phyloP scores from a whole-genome alignment of 2,113 vertebrate species.

The Grammomys dolichurus region DNA sequence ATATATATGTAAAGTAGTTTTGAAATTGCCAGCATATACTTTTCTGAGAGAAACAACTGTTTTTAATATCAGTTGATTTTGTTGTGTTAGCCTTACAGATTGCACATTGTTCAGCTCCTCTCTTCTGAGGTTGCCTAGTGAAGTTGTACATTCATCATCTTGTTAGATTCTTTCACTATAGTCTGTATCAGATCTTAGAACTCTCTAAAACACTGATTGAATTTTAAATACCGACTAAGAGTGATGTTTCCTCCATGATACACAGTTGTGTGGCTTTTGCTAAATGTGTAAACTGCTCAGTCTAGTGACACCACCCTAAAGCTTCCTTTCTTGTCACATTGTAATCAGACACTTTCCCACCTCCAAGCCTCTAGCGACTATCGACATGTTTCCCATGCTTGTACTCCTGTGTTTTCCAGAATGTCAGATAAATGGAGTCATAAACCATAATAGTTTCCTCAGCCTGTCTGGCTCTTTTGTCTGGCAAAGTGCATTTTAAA shows the following conservation, averaged over 20 bases:
- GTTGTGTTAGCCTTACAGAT: not conserved
- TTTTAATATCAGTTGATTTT: not conserved
- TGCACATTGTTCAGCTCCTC: not conserved
- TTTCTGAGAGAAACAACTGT: not conserved
- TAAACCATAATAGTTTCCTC: not conserved
- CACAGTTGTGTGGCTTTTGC: not conserved
- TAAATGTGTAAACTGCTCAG: not conserved
- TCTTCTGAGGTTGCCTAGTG: not conserved
- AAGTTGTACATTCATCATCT: not conserved
- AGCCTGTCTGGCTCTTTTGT: not conserved
- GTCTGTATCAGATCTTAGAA: not conserved
- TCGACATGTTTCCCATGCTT: not conserved
- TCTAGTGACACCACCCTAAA: not conserved
- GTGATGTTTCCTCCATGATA: not conserved
- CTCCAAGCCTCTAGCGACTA: not conserved
- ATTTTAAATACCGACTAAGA: not conserved
- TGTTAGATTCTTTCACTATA: not conserved
- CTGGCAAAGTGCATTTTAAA: not conserved
- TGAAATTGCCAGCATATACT: not conserved
- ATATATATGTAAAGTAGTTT: conserved; percentile 22
- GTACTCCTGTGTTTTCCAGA: not conserved
- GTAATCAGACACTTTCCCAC: not conserved
- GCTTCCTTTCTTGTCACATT: not conserved
- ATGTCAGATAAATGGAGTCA: not conserved
- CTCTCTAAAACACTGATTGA: not conserved